These are phyloP conservation scores for Arothron firmamentum DNA, from an alignment of 2,113 vertebrate species.

Conservation along the genomic window DNA sequence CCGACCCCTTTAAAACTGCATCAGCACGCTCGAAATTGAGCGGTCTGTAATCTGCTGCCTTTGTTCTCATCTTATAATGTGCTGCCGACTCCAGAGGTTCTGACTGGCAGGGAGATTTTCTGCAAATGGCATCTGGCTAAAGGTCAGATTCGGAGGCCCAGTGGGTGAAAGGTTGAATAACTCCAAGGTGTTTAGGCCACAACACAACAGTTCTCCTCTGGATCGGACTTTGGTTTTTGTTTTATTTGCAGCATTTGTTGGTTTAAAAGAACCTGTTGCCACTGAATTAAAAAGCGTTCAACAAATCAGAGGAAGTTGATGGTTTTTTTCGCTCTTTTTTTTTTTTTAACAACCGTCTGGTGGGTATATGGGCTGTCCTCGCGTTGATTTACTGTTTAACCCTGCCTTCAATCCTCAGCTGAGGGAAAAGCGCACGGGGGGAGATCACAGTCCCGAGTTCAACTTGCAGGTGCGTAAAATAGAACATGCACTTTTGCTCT, in stretches of 20 bases:
- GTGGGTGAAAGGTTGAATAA: slow-evolving; percentile 87
- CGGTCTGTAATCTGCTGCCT: slow-evolving; percentile 63
- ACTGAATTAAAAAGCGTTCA: neutral
- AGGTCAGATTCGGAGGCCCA: slow-evolving; percentile 74
- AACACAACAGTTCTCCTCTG: neutral
- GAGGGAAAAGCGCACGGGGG: slow-evolving; percentile 32
- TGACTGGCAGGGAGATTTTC: slow-evolving; percentile 70
- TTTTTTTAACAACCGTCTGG: too few species aligned
- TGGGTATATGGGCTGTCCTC: neutral
- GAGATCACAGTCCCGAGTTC: slow-evolving; percentile 66
- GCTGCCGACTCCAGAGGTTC: slow-evolving; percentile 81
- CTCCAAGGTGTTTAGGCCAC: slow-evolving; percentile 71
- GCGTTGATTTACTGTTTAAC: slow-evolving; percentile 33
- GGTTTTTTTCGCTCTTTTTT: too few species aligned
- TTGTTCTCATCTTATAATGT: slow-evolving; percentile 71
- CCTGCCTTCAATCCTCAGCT: slow-evolving; percentile 22
- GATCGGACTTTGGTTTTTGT: neutral
- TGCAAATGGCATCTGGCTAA: slow-evolving; percentile 80
- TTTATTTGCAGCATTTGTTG: neutral
- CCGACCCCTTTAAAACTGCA: slow-evolving; percentile 73
- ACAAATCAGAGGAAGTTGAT: too few species aligned
- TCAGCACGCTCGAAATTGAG: slow-evolving; percentile 69
- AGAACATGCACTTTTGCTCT: slow-evolving; percentile 89
- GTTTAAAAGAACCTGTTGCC: neutral
- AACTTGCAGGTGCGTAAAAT: slow-evolving; percentile 92